phyloP scores from a whole-genome alignment of 2,113 vertebrate genomes.

The Delphinus delphis region DNA sequence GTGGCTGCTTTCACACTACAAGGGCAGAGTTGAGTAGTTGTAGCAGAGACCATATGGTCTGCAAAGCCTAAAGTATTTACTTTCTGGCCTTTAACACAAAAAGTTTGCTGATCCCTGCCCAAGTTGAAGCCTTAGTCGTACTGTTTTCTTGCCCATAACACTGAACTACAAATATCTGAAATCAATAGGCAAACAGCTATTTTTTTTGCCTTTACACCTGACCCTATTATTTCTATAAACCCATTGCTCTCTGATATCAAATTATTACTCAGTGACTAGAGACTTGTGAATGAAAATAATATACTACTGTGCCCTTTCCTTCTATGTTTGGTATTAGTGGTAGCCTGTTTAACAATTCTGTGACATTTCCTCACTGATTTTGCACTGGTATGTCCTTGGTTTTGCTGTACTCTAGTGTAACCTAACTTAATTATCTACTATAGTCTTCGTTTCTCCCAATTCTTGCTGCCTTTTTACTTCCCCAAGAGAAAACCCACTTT shows the following conservation, averaged over 20 bases:
- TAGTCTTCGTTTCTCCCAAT: constrained; percentile 44
- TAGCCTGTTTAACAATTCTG: constrained; percentile 35
- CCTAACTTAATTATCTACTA: constrained; percentile 44
- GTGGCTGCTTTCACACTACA: not conserved
- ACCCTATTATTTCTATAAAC: constrained; percentile 20
- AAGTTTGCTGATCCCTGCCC: not conserved
- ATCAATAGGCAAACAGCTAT: constrained; percentile 17
- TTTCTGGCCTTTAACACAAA: constrained; percentile 12
- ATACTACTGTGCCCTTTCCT: constrained; percentile 35
- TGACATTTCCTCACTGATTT: constrained; percentile 55
- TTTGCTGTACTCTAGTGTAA: constrained; percentile 25
- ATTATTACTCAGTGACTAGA: constrained; percentile 32
- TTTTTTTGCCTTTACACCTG: constrained; percentile 39
- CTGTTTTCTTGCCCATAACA: constrained; percentile 27
- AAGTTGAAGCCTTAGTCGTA: not conserved
- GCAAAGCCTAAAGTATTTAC: constrained; percentile 29
- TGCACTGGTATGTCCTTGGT: not conserved
- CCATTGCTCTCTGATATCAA: constrained; percentile 19
- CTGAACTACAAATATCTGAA: constrained; percentile 11
- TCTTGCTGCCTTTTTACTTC: constrained; percentile 40
- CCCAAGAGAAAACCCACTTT: constrained; percentile 19
- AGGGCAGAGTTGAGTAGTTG: constrained; percentile 17
- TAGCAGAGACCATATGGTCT: not conserved
- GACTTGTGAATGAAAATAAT: constrained; percentile 51
- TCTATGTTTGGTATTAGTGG: constrained; percentile 39